Base-by-base conservation (phyloP, 2,113 vertebrate genomes). In the Prinia subflava region DNA sequence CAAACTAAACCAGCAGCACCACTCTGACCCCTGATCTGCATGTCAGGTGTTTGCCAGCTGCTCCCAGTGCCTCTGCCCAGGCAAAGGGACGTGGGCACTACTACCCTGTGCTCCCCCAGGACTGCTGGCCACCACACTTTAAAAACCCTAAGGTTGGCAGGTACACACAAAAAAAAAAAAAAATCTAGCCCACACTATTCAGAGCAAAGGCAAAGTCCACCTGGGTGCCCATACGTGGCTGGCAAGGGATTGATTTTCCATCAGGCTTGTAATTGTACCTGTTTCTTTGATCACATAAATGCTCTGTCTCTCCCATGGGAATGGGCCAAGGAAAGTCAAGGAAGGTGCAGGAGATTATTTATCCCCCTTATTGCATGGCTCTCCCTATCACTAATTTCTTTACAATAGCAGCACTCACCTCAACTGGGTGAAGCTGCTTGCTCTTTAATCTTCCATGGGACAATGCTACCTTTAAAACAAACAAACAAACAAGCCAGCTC, bases 381-480 rank as follows among this genome's bases (percentile, higher is more conserved):
- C 27, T 49, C 60, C 42, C 25, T 37, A 42, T 57, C 73, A 52
- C 30, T 37, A 10, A 37, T 46, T 84, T 85, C n/a, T 60, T 81
- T 56, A 59, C 57, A 84, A 94, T 10, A 74, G 75, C 47, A 62
- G 77, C 35, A 83, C 50, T 24, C 47, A 65, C 27, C 6, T 1
- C 30, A 67, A 35, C 42, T 27, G 23, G 15, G 53, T 6, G 12
- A 83, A 65, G 24, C n/a, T 46, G 39, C 42, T 65, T 44, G 60
- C 24, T 65, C 81, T 85, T 95, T 76, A 39, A 57, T 70, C 79
- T 78, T 76, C n/a, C 27, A 24, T 2, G 8, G 56, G 22, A 23
- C 81, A 95, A 92, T 92, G 84, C 60, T 86, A 91, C 44, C 44
- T 86, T 80, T 44, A 49, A 82, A 93, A 59, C 56, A 57, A 57